A percentile compares a stretch with the other conserved stretches of the same genome.
phyloP scores from a whole-genome alignment of 2,888 invertebrate genomes.

The Stenurella melanura region DNA sequence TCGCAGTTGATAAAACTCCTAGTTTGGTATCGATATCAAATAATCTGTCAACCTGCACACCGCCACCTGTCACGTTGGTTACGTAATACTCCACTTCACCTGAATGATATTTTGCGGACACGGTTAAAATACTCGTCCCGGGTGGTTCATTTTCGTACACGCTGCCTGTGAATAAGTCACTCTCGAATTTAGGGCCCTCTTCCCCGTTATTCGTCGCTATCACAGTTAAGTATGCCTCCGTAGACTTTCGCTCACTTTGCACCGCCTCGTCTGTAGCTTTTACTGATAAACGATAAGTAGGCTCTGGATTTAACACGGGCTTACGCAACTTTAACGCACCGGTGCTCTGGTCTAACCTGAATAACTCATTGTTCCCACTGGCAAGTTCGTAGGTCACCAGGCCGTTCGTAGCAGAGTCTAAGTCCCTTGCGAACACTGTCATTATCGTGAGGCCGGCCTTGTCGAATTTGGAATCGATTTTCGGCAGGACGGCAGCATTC shows the following conservation, averaged over 20 bases:
- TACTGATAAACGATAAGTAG: conserved; percentile 87
- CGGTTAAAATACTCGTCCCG: conserved; percentile 89
- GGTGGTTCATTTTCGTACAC: conserved; percentile 93
- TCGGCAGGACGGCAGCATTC: conserved; percentile 90
- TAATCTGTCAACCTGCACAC: conserved; percentile 88
- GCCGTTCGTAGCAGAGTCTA: conserved; percentile 94
- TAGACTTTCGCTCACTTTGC: conserved; percentile 89
- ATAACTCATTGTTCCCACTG: conserved; percentile 85
- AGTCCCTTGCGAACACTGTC: conserved; percentile 88
- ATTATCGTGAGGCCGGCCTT: conserved; percentile 82
- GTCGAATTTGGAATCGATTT: conserved; percentile 73
- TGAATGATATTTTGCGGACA: conserved; percentile 81
- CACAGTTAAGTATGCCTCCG: conserved; percentile 90
- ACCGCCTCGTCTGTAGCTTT: conserved; percentile 95
- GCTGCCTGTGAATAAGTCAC: conserved; percentile 82
- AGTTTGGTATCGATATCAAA: conserved; percentile 93
- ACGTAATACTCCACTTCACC: conserved; percentile 91
- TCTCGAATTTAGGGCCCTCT: conserved; percentile 77
- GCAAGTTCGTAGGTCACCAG: conserved; percentile 92
- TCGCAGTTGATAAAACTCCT: conserved; percentile 91
- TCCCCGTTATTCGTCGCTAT: conserved; percentile 80
- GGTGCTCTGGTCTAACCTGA: conserved; percentile 86
- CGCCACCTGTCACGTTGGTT: conserved; percentile 86
- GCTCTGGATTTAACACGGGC: conserved; percentile 79
- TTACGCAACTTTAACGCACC: conserved; percentile 83